Base-by-base conservation (phyloP, 2,888 invertebrate species). In the Glyphotaelius pellucidus region DNA sequence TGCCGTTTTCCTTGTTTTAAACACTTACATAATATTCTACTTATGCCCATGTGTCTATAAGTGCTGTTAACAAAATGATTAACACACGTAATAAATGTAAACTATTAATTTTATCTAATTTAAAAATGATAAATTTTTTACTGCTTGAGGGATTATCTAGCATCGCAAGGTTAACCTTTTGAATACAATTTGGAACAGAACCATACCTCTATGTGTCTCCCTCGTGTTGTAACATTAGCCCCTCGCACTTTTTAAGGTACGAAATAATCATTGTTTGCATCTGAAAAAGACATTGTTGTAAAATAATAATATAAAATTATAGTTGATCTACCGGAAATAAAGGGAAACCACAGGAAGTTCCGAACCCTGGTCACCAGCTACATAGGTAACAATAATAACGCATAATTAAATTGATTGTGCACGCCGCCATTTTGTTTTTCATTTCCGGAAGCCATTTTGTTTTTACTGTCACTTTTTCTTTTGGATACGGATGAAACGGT, bases 251-350 rank as follows among this genome's bases (percentile, higher is more conserved):
- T 47, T 47, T 25, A 67, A 67, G 67, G 67, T 67, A 67, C 67
- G 25, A 67, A 67, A 67, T 67, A 67, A n/a, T 67, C n/a, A 67
- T 67, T 67, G 67, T 67, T 67, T 67, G 67, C 67, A 67, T 67
- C 25, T 25, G 47, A 67, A 67, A 67, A 67, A n/a, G 25, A 67
- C 25, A n/a, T 67, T 67, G 67, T 67, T 67, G 67, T 67, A 67
- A 67, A 67, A 67, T 67, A 67, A 67, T 67, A 67, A 67, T 67
- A 67, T 67, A 67, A 67, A 25, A 93, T 93, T 93, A 93, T 93
- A 99, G 99, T 99, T 98, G 99, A 99, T 97, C 98, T 99, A 96
- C 99, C 99, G 96, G 99, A 99, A 97, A 98, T 99, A 97, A 99
- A 99, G 97, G 99, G 99, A 96, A 99, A 99, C 96, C 99, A 99